Percentiles rank a stretch among this genome's conserved stretches.
Evolutionary conservation across 2,113 vertebrate species (phyloP).

Genomic region (Pterocles burchelli): DNA sequence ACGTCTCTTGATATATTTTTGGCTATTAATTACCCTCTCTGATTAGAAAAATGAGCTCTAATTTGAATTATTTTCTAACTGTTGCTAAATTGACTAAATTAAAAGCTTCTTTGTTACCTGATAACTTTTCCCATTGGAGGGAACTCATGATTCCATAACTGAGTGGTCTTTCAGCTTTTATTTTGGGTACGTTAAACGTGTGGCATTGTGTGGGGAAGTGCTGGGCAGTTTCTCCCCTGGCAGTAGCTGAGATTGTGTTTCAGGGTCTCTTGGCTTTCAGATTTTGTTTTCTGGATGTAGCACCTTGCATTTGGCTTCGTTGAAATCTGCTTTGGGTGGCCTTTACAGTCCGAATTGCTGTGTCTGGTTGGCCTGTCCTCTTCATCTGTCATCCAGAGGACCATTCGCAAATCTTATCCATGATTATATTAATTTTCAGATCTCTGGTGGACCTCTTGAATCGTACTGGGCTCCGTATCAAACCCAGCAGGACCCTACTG

Average conservation of each 20-base stretch:
- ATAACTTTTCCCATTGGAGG: neutral
- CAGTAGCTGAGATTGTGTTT: neutral
- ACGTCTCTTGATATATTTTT: neutral
- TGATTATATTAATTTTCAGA: neutral
- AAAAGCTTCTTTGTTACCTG: neutral
- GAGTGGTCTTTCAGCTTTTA: neutral
- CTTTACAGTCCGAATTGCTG: neutral
- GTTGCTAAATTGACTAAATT: neutral
- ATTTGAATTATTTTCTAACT: neutral
- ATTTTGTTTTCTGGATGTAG: no score
- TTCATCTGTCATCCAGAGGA: neutral
- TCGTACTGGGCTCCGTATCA: rapidly evolving
- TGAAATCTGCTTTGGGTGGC: neutral
- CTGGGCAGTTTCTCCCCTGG: neutral
- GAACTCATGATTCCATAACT: neutral
- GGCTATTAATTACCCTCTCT: neutral
- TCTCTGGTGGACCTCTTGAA: neutral
- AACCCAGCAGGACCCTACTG: neutral
- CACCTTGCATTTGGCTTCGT: neutral
- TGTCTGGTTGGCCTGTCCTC: rapidly evolving
- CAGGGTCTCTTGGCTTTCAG: neutral
- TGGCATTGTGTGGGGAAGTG: neutral
- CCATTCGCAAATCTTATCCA: neutral
- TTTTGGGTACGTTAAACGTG: neutral
- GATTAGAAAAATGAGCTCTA: neutral